Evolutionary conservation across 2,888 invertebrate species (phyloP).

Genomic region (Cephus sareptanus): DNA sequence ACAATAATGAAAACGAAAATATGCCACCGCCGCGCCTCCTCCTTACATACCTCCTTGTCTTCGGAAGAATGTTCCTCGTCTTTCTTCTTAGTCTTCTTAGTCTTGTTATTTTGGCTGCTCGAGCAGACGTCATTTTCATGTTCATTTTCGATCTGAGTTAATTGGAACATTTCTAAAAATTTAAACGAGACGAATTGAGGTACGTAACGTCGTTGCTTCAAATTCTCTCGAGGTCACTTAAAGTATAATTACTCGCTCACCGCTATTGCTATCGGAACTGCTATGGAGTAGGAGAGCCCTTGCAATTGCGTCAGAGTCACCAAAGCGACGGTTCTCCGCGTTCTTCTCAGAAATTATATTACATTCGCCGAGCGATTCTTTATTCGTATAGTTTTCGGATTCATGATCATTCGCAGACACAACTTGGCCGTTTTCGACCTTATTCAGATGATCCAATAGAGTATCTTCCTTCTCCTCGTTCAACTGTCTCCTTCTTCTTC

Average conservation of each 20-base stretch:
- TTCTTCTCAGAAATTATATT: background rate
- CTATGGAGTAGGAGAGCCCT: slow-evolving; percentile 30
- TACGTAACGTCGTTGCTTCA: too few species aligned
- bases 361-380: slow-evolving; percentile 7
- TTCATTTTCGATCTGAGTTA: slow-evolving; percentile 11
- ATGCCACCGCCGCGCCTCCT: too few species aligned
- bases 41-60: slow-evolving; percentile 18
- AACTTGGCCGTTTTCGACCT: slow-evolving; percentile 34
- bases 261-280: slow-evolving; percentile 28
- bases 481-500: background rate
- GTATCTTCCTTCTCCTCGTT: slow-evolving; percentile 42
- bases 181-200: background rate
- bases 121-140: slow-evolving; percentile 25
- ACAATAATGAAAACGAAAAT: too few species aligned
- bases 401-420: slow-evolving; percentile 13
- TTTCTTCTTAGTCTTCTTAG: slow-evolving; percentile 17
- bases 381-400: background rate
- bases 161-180: slow-evolving; percentile 1
- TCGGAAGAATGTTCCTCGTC: slow-evolving; percentile 17
- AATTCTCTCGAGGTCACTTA: too few species aligned
- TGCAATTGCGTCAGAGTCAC: slow-evolving; percentile 29
- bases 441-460: slow-evolving; percentile 48
- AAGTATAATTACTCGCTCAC: background rate
- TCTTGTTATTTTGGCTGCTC: slow-evolving; percentile 24
- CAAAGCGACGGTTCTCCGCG: background rate